phyloP scores from a whole-genome alignment of 1,140 invertebrate genomes.

The Brachionus sp. region DNA sequence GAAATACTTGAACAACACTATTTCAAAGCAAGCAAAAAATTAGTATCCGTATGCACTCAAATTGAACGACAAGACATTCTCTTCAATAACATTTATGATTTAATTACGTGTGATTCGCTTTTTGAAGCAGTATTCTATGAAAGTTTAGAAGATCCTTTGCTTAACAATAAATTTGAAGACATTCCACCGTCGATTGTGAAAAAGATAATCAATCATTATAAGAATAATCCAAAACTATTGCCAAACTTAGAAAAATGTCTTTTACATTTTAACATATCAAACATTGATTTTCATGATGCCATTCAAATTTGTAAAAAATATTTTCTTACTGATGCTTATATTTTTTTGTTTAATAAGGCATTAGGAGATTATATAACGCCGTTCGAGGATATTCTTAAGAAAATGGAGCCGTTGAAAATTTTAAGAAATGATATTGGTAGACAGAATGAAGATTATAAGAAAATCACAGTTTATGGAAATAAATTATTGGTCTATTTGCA shows the following conservation, averaged over 20 bases:
- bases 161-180: constrained; percentile 61
- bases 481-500: constrained; percentile 81
- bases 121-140: constrained; percentile 62
- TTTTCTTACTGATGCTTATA: constrained; percentile 77
- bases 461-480: constrained; percentile 69
- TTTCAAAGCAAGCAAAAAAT: constrained; percentile 49
- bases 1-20: constrained; percentile 50
- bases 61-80: constrained; percentile 57
- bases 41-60: constrained; percentile 50
- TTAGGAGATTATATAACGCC: constrained; percentile 78
- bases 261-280: constrained; percentile 75
- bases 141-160: constrained; percentile 63
- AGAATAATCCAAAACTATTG: constrained; percentile 58
- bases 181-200: constrained; percentile 64
- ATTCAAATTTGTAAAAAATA: constrained; percentile 74
- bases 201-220: constrained; percentile 63
- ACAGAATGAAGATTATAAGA: neutral
- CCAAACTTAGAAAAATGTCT: constrained; percentile 74
- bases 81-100: constrained; percentile 62
- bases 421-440: constrained; percentile 49
- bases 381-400: constrained; percentile 67
- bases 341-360: constrained; percentile 81
- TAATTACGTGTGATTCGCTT: constrained; percentile 57
- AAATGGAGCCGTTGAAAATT: constrained; percentile 50
- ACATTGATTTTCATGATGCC: constrained; percentile 80